Evolutionary conservation across 1,140 invertebrate genomes (phyloP), one percentile per base, ranked within the genome.

Genomic region (Microplitis mediator): DNA sequence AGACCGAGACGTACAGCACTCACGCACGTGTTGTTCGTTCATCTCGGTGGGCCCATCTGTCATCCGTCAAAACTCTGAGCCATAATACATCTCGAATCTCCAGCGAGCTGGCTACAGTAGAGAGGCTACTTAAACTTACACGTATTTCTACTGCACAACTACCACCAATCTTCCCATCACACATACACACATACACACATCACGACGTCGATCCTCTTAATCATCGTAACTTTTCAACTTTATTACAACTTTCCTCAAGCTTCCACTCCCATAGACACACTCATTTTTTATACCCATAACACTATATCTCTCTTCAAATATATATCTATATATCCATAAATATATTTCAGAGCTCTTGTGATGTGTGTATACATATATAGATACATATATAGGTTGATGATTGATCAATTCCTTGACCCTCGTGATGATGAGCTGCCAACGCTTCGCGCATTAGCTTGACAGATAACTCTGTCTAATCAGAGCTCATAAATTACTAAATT

Each of bases 401-500:
- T 63, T 39, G 36, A 69, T 58, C 54, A 66, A 60, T 51, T 34
- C 34, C 35, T 35, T 58, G 34, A 65, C 69, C 51, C 63, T 51
- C 61, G 39, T 72, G 80, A 77, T 79, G 78, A 82, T 83, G 79
- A 85, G 78, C 82, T 82, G 82, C 80, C 82, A 83, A 85, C 81
- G 81, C 78, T 80, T 85, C 80, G 76, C 80, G 80, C 84, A 85
- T 86, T 87, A 86, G 81, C 77, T 75, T 73, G 79, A 83, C 82
- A 82, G 81, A 84, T 85, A 86, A 80, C 83, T 79, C 75, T 81
- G 81, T 80, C 84, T 86, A 86, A 87, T 86, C 84, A 84, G 79
- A 73, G 72, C 75, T 79, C 83, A 85, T 87, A 87, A 86, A 87
- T 86, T 86, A 85, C 80, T 81, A 86, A 87, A 87, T 86, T 86